Conservation (phyloP, 1,140 invertebrate genomes). For the Musca domestica region DNA sequence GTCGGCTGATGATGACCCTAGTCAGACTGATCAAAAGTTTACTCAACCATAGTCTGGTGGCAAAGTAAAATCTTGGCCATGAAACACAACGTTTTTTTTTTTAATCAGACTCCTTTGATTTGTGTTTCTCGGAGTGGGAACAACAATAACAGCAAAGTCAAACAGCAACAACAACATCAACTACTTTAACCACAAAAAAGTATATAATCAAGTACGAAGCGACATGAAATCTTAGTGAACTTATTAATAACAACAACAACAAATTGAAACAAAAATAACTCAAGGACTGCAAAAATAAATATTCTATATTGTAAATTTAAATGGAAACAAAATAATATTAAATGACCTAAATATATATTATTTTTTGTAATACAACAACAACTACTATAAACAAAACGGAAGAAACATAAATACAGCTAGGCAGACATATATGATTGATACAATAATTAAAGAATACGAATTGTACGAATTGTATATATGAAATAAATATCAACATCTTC, state of each 20-base stretch:
- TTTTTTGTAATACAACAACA: slow-evolving; percentile 3
- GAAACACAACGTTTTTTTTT: too few relatives aligned
- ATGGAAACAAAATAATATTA: not conserved
- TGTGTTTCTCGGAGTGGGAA: not conserved
- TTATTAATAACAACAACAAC: too few relatives aligned
- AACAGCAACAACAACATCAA: not conserved
- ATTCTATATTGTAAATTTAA: too few relatives aligned
- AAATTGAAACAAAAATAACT: slow-evolving; percentile 4
- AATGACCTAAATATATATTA: not conserved
- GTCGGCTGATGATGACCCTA: not conserved
- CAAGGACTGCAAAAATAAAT: slow-evolving; percentile 4
- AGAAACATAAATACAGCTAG: not conserved
- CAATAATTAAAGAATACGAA: not conserved
- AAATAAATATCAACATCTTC: too few relatives aligned
- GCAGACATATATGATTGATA: not conserved
- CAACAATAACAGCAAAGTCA: not conserved
- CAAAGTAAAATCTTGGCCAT: too few relatives aligned
- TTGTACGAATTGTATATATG: not conserved
- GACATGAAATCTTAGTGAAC: too few relatives aligned
- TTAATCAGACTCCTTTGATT: too few relatives aligned
- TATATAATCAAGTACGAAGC: too few relatives aligned
- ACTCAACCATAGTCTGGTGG: not conserved
- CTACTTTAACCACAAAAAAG: not conserved
- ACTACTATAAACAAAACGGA: not conserved
- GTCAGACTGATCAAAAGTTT: slow-evolving; percentile 11